Evolutionary conservation across 2,113 vertebrate genomes (phyloP), one percentile per base, ranked within the genome.

Genomic region (Austrofundulus limnaeus): DNA sequence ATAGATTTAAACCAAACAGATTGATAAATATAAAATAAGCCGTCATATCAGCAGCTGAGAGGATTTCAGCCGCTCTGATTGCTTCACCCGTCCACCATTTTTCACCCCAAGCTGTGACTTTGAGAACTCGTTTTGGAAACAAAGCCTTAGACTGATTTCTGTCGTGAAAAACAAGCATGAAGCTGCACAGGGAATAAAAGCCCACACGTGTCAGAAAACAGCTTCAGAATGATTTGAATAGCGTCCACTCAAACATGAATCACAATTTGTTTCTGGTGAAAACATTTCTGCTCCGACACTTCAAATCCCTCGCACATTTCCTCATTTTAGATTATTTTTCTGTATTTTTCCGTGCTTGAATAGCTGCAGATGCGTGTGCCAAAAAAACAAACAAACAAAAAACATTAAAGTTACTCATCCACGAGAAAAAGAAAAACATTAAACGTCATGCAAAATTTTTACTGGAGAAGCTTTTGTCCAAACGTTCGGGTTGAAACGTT

Each of bases 301-400:
- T n/a, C 51, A 31, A 12, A 45, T 28, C n/a, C 72, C 82, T 78
- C 79, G 68, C 61, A 57, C 46, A 47, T 72, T 86, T 80, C 78
- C 80, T 45, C 54, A 42, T 80, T 80, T 78, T n/a, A n/a, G n/a
- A n/a, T n/a, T n/a, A n/a, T n/a, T 31, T 43, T 61, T 2, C 17
- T 20, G n/a, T 69, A 41, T 79, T 75, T 78, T 83, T 84, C 49
- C 65, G 47, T 81, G 81, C 46, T 88, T 89, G 78, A 84, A 62
- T 71, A 83, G 64, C 61, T 81, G 80, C 89, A 92, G 90, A 90
- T 90, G 91, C 88, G 73, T 7, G 50, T 2, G 55, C 11, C 70
- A 70, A 67, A 34, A 34, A 5, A 34, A 86, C 62, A 83, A 83
- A 67, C 87, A 80, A 56, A 82, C 66, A 41, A 55, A 48, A 65